Evolutionary conservation across 2,888 invertebrate genomes (phyloP).

Genomic region (Kryphioiulus occultus): DNA sequence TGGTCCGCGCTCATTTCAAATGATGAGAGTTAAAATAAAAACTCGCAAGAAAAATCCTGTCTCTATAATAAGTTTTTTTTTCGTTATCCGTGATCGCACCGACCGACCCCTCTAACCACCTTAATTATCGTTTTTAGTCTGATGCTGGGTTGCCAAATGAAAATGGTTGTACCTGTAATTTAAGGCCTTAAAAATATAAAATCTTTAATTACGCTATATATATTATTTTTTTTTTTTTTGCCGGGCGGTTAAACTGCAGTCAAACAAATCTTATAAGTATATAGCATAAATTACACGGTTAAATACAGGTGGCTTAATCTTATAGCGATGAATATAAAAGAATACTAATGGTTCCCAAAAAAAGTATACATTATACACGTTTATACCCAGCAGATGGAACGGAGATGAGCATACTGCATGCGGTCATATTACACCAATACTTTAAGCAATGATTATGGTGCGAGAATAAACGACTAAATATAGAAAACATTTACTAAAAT

Average conservation of each 20-base stretch:
- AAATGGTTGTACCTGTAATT: neutral
- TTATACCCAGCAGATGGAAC: no score
- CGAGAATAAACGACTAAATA: no score
- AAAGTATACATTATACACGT: no score
- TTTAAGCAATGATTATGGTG: neutral
- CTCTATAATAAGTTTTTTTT: neutral
- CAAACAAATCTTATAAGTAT: neutral
- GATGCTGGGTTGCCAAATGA: neutral
- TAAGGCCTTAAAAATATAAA: constrained; percentile 9
- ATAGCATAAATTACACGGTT: neutral
- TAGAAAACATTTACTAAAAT: no score
- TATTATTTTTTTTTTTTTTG: neutral
- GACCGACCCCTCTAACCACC: constrained; percentile 8
- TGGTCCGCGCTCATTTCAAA: neutral
- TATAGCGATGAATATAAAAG: neutral
- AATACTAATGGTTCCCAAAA: neutral
- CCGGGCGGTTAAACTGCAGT: neutral
- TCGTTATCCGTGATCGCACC: neutral
- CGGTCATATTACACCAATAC: neutral
- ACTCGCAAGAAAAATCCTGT: neutral
- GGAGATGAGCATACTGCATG: neutral
- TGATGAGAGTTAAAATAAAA: neutral
- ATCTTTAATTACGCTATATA: neutral
- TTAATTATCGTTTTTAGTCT: neutral
- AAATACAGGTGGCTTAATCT: neutral